These are phyloP conservation scores for Lissocephala sabroskyi DNA, from an alignment of 2,888 invertebrate genomes.

Conservation along the genomic window DNA sequence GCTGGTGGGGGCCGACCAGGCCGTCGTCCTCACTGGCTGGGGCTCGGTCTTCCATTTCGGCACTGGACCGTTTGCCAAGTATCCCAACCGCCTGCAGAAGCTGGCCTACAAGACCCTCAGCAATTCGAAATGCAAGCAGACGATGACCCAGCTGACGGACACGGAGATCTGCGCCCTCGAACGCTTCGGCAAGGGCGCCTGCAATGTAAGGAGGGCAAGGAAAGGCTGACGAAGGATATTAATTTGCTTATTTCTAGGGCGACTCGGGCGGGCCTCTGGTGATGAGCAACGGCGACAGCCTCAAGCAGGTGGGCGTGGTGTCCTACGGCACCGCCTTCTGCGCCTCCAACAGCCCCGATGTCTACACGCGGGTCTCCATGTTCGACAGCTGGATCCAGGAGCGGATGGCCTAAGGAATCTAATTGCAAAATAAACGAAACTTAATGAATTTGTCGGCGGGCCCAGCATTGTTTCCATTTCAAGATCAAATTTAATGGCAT, in stretches of 20 bases:
- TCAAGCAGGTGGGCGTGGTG: conserved; percentile 69
- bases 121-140: conserved; percentile 59
- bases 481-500: conserved; percentile 57
- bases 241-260: conserved; percentile 57
- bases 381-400: conserved; percentile 69
- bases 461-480: conserved; percentile 33
- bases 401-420: conserved; percentile 39
- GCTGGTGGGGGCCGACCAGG: conserved; percentile 54
- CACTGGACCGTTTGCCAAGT: conserved; percentile 61
- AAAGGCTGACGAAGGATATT: no score
- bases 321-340: conserved; percentile 71
- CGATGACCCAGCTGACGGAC: conserved; percentile 63
- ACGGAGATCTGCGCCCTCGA: conserved; percentile 71
- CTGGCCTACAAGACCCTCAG: conserved; percentile 63
- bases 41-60: conserved; percentile 68
- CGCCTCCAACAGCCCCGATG: conserved; percentile 68
- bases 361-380: conserved; percentile 70
- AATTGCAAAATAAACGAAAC: not conserved
- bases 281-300: conserved; percentile 54
- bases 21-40: conserved; percentile 68
- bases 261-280: conserved; percentile 72
- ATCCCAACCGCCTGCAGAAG: conserved; percentile 64
- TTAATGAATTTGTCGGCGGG: not conserved
- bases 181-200: conserved; percentile 69
- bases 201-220: conserved; percentile 64